Evolutionary conservation across 2,888 invertebrate genomes (phyloP).

Genomic region (Clunio marinus): DNA sequence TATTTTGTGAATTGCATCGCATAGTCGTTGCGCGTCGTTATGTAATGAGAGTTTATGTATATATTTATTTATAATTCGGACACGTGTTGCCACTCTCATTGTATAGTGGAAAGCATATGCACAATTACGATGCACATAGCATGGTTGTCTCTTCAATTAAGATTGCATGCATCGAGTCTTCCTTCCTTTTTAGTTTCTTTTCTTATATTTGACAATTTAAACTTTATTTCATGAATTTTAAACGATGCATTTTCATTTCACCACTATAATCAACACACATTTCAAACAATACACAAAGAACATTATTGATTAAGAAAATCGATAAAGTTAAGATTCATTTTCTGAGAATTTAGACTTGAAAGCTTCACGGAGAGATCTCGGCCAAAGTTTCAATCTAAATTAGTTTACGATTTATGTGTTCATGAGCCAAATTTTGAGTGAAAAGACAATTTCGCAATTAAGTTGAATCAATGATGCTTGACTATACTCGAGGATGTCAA

Average conservation of each 20-base stretch:
- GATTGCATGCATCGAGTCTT: slow-evolving; percentile 19
- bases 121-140: slow-evolving; percentile 38
- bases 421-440: background rate
- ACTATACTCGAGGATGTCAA: slow-evolving; percentile 22
- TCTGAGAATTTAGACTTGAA: too few species aligned
- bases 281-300: too few species aligned
- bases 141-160: slow-evolving; percentile 32
- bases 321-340: too few species aligned
- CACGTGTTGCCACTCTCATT: slow-evolving; percentile 38
- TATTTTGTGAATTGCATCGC: slow-evolving; percentile 8
- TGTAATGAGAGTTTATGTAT: slow-evolving; percentile 4
- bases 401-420: slow-evolving; percentile 10
- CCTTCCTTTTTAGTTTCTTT: slow-evolving; percentile 13
- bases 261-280: too few species aligned
- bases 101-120: slow-evolving; percentile 31
- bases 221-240: background rate
- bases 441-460: background rate
- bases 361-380: background rate
- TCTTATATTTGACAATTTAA: background rate
- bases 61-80: background rate
- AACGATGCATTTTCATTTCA: background rate
- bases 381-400: slow-evolving; percentile 2
- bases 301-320: too few species aligned
- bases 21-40: slow-evolving; percentile 5
- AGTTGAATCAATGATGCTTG: background rate